Percentiles rank a stretch among this genome's conserved stretches.
Conservation (phyloP, 2,888 invertebrate genomes). For the Allolobophora icterica region DNA sequence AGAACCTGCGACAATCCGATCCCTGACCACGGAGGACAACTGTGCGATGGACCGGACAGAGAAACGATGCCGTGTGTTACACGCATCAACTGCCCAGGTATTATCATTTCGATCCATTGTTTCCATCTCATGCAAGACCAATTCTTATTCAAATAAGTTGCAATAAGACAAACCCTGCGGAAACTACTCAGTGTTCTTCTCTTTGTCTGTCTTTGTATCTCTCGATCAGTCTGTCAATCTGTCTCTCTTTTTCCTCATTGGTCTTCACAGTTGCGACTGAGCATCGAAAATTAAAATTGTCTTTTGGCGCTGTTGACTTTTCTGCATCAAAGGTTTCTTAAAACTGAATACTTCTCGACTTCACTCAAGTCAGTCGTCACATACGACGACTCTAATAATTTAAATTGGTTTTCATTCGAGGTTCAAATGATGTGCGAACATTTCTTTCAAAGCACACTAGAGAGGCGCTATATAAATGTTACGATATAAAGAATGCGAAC, state of each 20-base stretch:
- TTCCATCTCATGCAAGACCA: not conserved
- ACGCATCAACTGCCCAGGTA: slow-evolving; percentile 33
- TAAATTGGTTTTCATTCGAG: too few species aligned
- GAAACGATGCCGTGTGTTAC: slow-evolving; percentile 26
- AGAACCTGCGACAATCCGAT: slow-evolving; percentile 50
- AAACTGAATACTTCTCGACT: too few species aligned
- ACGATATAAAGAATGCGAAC: too few species aligned
- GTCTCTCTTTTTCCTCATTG: not conserved
- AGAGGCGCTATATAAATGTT: too few species aligned
- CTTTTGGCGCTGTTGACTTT: too few species aligned
- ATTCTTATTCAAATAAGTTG: not conserved
- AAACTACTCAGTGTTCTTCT: not conserved
- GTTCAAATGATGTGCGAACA: too few species aligned
- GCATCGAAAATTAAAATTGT: too few species aligned
- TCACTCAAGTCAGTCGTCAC: too few species aligned
- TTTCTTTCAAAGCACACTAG: too few species aligned
- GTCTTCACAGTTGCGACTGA: too few species aligned
- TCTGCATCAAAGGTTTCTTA: too few species aligned
- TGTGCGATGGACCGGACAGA: slow-evolving; percentile 28
- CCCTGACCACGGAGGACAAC: slow-evolving; percentile 1
- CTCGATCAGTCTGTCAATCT: not conserved
- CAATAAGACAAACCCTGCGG: not conserved
- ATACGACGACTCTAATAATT: too few species aligned
- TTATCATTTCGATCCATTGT: not conserved
- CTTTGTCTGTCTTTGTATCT: not conserved